Evolutionary conservation across 1,140 invertebrate genomes (phyloP).

Genomic region (Ceratoteleas bidentatus): DNA sequence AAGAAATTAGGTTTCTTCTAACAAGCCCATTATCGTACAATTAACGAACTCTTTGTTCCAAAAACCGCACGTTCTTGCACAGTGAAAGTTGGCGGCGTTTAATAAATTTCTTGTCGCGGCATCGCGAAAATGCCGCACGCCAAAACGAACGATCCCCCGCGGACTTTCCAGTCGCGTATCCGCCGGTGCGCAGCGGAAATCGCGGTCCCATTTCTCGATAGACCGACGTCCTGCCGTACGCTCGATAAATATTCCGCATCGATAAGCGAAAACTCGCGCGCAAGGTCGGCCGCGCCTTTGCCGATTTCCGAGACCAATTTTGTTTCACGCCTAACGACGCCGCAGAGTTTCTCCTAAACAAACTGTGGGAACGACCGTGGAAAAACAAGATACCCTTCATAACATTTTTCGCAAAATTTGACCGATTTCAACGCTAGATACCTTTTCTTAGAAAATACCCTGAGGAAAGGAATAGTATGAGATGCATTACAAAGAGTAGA

Average conservation of each 20-base stretch:
- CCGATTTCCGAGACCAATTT: not conserved
- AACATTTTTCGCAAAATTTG: no score
- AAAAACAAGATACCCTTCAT: no score
- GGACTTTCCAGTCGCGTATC: slow-evolving; percentile 48
- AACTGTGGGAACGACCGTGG: no score
- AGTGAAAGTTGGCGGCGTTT: slow-evolving; percentile 26
- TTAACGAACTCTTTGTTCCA: slow-evolving; percentile 28
- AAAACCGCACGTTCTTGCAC: slow-evolving; percentile 23
- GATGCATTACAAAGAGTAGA: no score
- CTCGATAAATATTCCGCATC: slow-evolving; percentile 40
- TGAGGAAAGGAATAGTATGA: no score
- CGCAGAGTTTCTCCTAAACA: no score
- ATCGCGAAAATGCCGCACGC: slow-evolving; percentile 25
- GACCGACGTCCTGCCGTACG: slow-evolving; percentile 38
- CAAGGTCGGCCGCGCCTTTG: slow-evolving; percentile 45
- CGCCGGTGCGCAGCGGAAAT: slow-evolving; percentile 50
- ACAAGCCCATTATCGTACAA: slow-evolving; percentile 11
- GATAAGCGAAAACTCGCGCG: slow-evolving; percentile 48
- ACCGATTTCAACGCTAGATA: no score
- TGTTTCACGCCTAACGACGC: no score
- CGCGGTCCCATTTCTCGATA: slow-evolving; percentile 55
- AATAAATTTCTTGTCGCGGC: slow-evolving; percentile 31
- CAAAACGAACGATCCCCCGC: slow-evolving; percentile 32
- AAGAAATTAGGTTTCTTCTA: slow-evolving; percentile 2
- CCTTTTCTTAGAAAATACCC: no score